phyloP scores from a whole-genome alignment of 2,113 vertebrate genomes.

The Albula goreensis region DNA sequence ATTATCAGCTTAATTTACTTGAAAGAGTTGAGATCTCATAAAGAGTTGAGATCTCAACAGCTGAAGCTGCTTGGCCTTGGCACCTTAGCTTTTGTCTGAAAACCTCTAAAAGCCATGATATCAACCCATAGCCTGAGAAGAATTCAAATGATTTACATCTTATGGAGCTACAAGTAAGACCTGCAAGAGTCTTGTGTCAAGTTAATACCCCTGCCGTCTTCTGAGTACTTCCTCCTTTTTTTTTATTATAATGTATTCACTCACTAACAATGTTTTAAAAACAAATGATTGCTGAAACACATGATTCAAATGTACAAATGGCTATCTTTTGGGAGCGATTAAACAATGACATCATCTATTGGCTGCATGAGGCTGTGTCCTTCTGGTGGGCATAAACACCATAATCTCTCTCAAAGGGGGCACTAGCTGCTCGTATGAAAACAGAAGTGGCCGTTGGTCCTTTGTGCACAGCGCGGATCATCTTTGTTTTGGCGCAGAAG shows the following conservation, averaged over 20 bases:
- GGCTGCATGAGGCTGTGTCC: background rate
- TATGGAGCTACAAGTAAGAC: no score
- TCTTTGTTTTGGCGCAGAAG: background rate
- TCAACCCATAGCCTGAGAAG: background rate
- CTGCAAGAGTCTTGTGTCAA: no score
- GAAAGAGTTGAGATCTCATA: no score
- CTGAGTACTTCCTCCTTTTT: no score
- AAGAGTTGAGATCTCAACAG: no score
- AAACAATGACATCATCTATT: background rate
- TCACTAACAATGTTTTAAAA: background rate
- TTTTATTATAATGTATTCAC: background rate
- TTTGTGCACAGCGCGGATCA: background rate
- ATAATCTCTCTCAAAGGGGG: slow-evolving; percentile 1
- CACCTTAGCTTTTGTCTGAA: background rate
- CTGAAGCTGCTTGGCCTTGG: no score
- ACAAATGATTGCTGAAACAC: background rate
- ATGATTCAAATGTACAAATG: background rate
- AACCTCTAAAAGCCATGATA: background rate
- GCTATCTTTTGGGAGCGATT: background rate
- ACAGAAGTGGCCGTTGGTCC: background rate
- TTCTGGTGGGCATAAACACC: background rate
- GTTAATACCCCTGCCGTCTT: no score
- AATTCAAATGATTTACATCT: background rate
- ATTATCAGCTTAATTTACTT: background rate
- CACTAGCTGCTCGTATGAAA: background rate